Conservation (phyloP, 2,113 vertebrate genomes). For the Abramis brama region DNA sequence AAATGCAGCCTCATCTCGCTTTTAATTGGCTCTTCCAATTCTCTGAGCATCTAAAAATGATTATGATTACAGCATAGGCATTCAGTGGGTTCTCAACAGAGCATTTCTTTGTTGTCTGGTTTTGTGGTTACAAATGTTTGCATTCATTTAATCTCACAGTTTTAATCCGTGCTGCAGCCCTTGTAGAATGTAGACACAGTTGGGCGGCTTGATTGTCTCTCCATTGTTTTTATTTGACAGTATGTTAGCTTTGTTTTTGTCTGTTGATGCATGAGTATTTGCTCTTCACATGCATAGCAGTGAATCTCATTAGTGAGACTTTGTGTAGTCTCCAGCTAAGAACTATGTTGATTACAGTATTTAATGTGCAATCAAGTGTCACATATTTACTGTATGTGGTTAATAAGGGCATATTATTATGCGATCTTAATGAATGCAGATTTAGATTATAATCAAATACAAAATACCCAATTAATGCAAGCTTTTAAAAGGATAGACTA, state of each 20-base stretch:
- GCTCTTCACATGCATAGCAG: constrained; percentile 48
- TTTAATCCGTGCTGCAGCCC: constrained; percentile 38
- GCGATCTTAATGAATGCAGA: not conserved
- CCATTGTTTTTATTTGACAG: constrained; percentile 51
- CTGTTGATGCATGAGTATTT: constrained; percentile 49
- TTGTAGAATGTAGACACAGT: constrained; percentile 17
- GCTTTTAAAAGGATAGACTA: not conserved
- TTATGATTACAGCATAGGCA: constrained; percentile 37
- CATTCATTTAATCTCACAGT: constrained; percentile 44
- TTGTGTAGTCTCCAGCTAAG: constrained; percentile 13
- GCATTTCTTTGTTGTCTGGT: constrained; percentile 32
- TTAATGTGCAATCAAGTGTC: constrained; percentile 2
- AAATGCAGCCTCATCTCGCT: constrained; percentile 43
- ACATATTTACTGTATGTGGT: not conserved
- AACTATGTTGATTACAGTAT: constrained; percentile 24
- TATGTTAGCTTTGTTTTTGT: constrained; percentile 41
- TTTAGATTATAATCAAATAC: not conserved
- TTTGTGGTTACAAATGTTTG: constrained; percentile 33
- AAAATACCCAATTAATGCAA: not conserved
- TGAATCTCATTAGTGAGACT: constrained; percentile 29
- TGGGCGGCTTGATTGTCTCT: constrained; percentile 42
- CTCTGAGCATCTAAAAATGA: constrained; percentile 11
- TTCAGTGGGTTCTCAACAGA: constrained; percentile 3
- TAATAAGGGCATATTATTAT: not conserved
- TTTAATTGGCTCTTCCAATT: not conserved